Base-by-base conservation (phyloP, 2,888 invertebrate species). In the Anarsia innoxiella region DNA sequence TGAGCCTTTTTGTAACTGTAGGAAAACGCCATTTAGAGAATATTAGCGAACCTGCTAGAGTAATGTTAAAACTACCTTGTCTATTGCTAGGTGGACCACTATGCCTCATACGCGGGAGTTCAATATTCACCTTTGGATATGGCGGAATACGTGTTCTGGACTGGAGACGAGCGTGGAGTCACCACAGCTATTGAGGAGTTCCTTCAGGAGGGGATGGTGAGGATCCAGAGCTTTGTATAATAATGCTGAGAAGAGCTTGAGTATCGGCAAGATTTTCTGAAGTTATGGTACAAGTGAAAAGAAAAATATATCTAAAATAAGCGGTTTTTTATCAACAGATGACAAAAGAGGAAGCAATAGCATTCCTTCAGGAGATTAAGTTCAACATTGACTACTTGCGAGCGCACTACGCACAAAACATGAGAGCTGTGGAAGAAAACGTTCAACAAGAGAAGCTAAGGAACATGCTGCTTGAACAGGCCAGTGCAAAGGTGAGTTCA, bases 91-190 rank as follows among this genome's bases (percentile, higher is more conserved):
- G 76, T 88, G 67, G 87, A 88, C 34, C 87, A 86, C 50, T 86
- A 72, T 40, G 63, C 79, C 0, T 58, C 87, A 1, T 88, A 87
- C 53, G 66, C 86, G 4, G 89, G 88, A 34, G 88, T 89, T 2
- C 91, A 91, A 54, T 92, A 92, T 58, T 90, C 92, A 0, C 91
- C 93, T 0, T 78, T 91, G 36, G 93, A 93, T 56, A 91, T 93
- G 90, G 93, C 93, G 0, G 92, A 93, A 59, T 93, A 93, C 53
- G 90, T 93, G 2, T 92, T 92, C 66, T 92, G 92, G 90, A 93
- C 93, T 0, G 93, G 93, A 0, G 93, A 93, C 60, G 93, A 93
- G 59, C 88, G 89, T 35, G 91, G 93, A 3, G 93, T 93, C 1
- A 91, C 92, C 0, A 72, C 89, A 3, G 91, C 93, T 8, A 90